These are phyloP conservation scores for Platycheirus albimanus DNA, from an alignment of 2,888 invertebrate species.

Conservation along the genomic window DNA sequence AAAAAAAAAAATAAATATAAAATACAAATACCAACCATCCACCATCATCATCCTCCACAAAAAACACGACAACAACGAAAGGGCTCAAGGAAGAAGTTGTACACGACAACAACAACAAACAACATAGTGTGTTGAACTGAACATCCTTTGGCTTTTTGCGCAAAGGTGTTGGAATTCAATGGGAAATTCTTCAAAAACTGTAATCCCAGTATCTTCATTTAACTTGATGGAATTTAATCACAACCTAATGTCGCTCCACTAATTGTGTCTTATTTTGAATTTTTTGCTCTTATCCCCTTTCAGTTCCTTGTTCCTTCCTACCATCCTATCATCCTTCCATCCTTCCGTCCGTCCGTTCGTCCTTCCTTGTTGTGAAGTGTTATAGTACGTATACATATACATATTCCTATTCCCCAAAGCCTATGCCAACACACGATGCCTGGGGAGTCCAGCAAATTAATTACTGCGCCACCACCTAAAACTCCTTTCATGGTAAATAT, in stretches of 20 bases:
- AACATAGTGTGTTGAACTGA: slow-evolving; percentile 2
- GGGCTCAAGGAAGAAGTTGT: slow-evolving; percentile 1
- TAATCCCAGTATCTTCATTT: slow-evolving; percentile 65
- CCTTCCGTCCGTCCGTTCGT: too few relatives aligned
- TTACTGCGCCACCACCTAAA: slow-evolving; percentile 48
- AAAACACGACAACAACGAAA: slow-evolving; percentile 18
- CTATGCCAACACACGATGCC: neutral
- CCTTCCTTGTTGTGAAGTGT: too few relatives aligned
- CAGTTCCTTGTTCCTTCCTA: neutral
- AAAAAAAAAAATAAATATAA: too few relatives aligned
- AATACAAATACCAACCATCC: too few relatives aligned
- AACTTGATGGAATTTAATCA: slow-evolving; percentile 68
- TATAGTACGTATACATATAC: too few relatives aligned
- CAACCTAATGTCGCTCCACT: slow-evolving; percentile 56
- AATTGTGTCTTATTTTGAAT: slow-evolving; percentile 52
- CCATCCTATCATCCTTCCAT: too few relatives aligned
- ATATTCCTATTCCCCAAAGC: neutral
- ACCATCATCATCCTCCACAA: too few relatives aligned
- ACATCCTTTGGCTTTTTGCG: neutral
- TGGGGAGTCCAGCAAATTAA: slow-evolving; percentile 56
- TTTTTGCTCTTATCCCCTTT: neutral
- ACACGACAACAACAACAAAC: neutral
- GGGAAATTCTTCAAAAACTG: slow-evolving; percentile 39
- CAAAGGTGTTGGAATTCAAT: slow-evolving; percentile 51
- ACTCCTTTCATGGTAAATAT: slow-evolving; percentile 16